Evolutionary conservation across 2,797 vertebrate species (phyloP).

Genomic region (Telmatherina bonti): DNA sequence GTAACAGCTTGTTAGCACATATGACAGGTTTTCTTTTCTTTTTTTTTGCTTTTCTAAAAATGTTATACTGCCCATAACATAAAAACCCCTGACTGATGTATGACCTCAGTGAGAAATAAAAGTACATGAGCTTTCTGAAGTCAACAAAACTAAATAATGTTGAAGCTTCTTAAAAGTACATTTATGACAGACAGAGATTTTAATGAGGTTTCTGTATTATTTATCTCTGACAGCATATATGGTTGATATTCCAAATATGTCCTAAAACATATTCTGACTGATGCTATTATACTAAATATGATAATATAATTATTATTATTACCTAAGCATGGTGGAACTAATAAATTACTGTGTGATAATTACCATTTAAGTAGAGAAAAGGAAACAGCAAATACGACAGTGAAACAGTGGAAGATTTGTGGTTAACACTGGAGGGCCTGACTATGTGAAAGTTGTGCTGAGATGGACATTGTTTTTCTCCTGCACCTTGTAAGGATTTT

Average conservation of each 20-base stretch:
- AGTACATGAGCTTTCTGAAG: background rate
- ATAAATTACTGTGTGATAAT: background rate
- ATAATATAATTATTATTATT: background rate
- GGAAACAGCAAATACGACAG: background rate
- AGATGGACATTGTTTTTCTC: background rate
- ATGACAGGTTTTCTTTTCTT: too few relatives aligned
- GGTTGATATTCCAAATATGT: background rate
- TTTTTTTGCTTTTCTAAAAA: too few relatives aligned
- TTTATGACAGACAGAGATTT: too few relatives aligned
- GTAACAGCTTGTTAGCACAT: background rate
- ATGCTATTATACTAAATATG: background rate
- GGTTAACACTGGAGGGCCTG: background rate
- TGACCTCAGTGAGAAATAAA: background rate
- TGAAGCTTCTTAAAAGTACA: background rate
- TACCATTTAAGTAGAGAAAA: background rate
- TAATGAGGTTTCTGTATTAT: too few relatives aligned
- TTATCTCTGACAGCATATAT: background rate
- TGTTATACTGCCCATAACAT: too few relatives aligned
- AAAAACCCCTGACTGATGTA: too few relatives aligned
- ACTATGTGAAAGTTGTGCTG: background rate
- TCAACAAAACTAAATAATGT: background rate
- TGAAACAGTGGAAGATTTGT: too few relatives aligned
- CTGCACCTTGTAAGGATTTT: background rate
- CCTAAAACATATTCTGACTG: background rate
- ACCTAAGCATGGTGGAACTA: background rate